phyloP scores from a whole-genome alignment of 1,140 invertebrate species.

The Neocloeon triangulifer region DNA sequence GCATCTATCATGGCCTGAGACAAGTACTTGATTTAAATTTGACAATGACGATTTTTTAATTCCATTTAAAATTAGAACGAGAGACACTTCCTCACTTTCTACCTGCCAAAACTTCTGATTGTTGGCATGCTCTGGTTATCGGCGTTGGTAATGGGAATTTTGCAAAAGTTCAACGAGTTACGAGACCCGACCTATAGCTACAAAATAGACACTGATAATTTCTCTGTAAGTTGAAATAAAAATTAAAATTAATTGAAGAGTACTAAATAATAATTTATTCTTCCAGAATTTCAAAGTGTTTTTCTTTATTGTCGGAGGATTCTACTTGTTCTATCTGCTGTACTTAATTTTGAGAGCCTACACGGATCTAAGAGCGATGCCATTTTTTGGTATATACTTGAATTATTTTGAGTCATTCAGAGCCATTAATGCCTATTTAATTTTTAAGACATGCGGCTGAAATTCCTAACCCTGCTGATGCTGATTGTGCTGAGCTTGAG shows the following conservation, averaged over 20 bases:
- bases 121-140: slow-evolving; percentile 74
- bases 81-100: slow-evolving; percentile 62
- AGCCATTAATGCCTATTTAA: neutral
- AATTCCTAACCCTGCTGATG: slow-evolving; percentile 74
- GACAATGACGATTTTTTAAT: neutral
- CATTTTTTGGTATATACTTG: slow-evolving; percentile 66
- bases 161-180: slow-evolving; percentile 74
- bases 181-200: slow-evolving; percentile 87
- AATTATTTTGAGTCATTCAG: slow-evolving; percentile 3
- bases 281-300: slow-evolving; percentile 64
- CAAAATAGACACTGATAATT: slow-evolving; percentile 64
- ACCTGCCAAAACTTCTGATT: slow-evolving; percentile 72
- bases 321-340: slow-evolving; percentile 70
- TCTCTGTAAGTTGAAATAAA: slow-evolving; percentile 41
- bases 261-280: too few relatives aligned
- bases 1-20: slow-evolving; percentile 79
- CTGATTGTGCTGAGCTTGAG: slow-evolving; percentile 59
- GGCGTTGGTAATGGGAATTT: slow-evolving; percentile 60
- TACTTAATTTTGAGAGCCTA: slow-evolving; percentile 74
- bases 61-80: slow-evolving; percentile 44
- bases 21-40: slow-evolving; percentile 35
- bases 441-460: slow-evolving; percentile 64
- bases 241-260: neutral
- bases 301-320: slow-evolving; percentile 61
- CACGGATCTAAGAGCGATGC: slow-evolving; percentile 85